phyloP scores from a whole-genome alignment of 2,888 invertebrate genomes.

The Odontomyia ornata region DNA sequence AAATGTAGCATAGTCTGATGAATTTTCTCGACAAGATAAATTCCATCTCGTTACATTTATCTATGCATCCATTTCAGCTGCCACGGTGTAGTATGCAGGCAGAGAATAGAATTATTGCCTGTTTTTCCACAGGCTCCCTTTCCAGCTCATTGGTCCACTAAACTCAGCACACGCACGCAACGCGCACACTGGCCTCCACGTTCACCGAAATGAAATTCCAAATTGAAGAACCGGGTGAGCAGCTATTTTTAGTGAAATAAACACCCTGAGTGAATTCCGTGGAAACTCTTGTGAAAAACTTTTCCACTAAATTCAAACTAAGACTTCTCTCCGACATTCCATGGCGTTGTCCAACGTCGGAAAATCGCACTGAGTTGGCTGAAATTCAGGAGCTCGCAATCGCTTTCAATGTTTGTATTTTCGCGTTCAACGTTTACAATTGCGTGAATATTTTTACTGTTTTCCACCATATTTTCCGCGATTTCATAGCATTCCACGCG shows the following conservation, averaged over 20 bases:
- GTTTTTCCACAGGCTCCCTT: background rate
- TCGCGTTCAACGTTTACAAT: background rate
- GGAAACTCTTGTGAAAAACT: background rate
- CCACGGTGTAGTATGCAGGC: too few relatives aligned
- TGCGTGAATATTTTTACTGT: slow-evolving; percentile 4
- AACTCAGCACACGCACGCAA: too few relatives aligned
- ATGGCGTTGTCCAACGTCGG: background rate
- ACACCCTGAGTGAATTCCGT: background rate
- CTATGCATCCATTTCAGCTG: too few relatives aligned
- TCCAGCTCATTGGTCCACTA: background rate
- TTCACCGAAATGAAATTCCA: background rate
- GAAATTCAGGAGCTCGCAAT: too few relatives aligned
- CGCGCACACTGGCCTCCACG: too few relatives aligned
- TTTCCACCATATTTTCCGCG: too few relatives aligned
- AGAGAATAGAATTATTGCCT: too few relatives aligned
- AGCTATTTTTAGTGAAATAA: background rate
- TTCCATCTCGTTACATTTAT: background rate
- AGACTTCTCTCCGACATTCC: background rate
- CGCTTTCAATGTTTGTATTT: background rate
- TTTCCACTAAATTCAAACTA: background rate
- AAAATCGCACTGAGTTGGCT: background rate
- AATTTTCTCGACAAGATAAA: slow-evolving; percentile 4
- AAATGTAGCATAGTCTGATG: background rate
- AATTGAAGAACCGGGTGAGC: background rate
- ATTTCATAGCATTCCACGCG: slow-evolving; percentile 9